Conservation (phyloP, 2,113 vertebrate genomes). For the Oreochromis spilurus region DNA sequence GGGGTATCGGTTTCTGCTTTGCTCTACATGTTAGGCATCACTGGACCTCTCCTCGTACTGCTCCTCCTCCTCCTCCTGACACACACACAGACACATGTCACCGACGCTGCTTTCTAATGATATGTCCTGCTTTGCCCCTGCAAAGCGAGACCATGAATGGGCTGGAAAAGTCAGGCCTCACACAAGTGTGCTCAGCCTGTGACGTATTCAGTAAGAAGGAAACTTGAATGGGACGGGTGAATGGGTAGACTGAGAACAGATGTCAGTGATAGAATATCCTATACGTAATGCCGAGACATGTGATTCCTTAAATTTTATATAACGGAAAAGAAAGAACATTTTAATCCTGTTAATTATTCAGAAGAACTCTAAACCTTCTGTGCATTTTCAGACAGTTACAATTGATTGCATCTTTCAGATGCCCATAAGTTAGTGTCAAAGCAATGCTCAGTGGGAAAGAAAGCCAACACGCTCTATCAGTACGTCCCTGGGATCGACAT, state of each 20-base stretch:
- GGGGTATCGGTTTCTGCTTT: slow-evolving; percentile 38
- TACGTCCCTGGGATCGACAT: slow-evolving; percentile 23
- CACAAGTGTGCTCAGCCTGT: not conserved
- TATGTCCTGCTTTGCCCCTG: slow-evolving; percentile 50
- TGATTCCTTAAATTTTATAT: not conserved
- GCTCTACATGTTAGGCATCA: slow-evolving; percentile 29
- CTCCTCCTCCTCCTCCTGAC: not conserved
- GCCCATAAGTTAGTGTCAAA: slow-evolving; percentile 35
- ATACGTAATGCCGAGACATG: not conserved
- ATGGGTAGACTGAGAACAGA: not conserved
- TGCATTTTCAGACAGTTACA: slow-evolving; percentile 5
- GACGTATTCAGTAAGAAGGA: not conserved
- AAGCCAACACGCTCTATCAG: slow-evolving; percentile 30
- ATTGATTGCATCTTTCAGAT: slow-evolving; percentile 32
- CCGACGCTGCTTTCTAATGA: slow-evolving; percentile 54
- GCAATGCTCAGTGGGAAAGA: slow-evolving; percentile 17
- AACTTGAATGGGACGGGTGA: not conserved
- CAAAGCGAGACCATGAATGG: slow-evolving; percentile 79
- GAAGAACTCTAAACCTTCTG: not conserved
- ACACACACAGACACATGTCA: slow-evolving; percentile 11
- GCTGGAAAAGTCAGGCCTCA: slow-evolving; percentile 68
- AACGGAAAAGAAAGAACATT: not conserved
- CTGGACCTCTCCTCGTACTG: not conserved
- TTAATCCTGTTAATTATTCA: slow-evolving; percentile 17
- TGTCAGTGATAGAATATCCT: not conserved